These are phyloP conservation scores for Vanessa tameamea DNA, from an alignment of 1,140 invertebrate species.

Conservation along the genomic window DNA sequence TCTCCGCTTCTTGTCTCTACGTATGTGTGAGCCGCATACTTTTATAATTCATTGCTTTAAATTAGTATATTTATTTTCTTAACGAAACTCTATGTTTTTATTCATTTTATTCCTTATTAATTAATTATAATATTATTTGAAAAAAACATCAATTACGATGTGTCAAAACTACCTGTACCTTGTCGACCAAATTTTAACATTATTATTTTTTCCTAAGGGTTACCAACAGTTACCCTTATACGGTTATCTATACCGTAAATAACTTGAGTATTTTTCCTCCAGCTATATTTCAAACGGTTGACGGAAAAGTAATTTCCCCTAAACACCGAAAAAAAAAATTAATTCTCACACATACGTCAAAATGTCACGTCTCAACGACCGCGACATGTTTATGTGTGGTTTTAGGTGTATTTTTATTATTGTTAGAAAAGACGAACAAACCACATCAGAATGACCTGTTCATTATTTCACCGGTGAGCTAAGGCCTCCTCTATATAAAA, in stretches of 20 bases:
- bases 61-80: no score
- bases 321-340: conserved; percentile 53
- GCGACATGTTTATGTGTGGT: conserved; percentile 53
- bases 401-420: conserved; percentile 19
- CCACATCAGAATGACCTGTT: no score
- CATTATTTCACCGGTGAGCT: no score
- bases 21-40: no score
- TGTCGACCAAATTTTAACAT: not conserved
- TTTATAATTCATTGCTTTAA: no score
- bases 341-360: conserved; percentile 53
- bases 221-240: not conserved
- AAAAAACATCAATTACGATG: no score
- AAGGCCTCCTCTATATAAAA: no score
- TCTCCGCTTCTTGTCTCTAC: no score
- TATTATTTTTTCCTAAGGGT: not conserved
- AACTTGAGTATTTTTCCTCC: conserved; percentile 4
- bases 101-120: no score
- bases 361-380: conserved; percentile 35
- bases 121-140: no score
- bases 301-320: conserved; percentile 49
- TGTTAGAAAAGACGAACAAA: not conserved
- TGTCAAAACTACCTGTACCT: no score
- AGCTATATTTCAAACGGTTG: conserved; percentile 29
- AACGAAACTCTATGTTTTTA: no score
- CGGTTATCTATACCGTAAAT: conserved; percentile 12